Evolutionary conservation across 2,113 vertebrate species (phyloP), one percentile per base, ranked within the genome.

Genomic region (Rhabdornis inornatus): DNA sequence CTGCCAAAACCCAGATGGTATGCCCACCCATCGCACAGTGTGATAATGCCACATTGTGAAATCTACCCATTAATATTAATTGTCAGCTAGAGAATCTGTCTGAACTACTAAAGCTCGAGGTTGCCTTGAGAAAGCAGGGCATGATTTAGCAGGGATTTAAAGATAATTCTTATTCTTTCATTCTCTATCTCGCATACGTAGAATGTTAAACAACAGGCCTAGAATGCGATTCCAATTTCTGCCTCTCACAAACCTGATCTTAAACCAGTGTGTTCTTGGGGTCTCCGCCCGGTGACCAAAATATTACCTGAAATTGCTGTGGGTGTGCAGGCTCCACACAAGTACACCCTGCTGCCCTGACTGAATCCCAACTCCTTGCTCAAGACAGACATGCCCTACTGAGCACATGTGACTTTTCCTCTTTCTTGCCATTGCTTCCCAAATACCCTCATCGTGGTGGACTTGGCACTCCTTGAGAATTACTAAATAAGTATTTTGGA

Each of bases 21-120:
- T 99, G 99, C 98, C 98, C 98, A 98, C 99, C 98, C 99, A 99
- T 99, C 98, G 98, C 98, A 98, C 97, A 96, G 98, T 98, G 98
- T 98, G 99, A 99, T 99, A 99, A 99, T 99, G 98, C 98, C 98
- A 98, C 98, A 97, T 98, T 98, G 98, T 98, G 98, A 99, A 98
- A 99, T 99, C 98, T 99, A 98, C 42, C 98, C 98, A 99, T 98
- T 99, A 99, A 99, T 98, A 98, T 99, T 99, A 99, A 99, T 99
- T 99, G 98, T 98, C 98, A 98, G 98, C 98, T 97, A 98, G 98
- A 98, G 98, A 98, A 98, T 98, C 98, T 98, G 98, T 97, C 98
- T 98, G 98, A 98, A 98, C 98, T 98, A 97, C 97, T 98, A 98
- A 98, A 98, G 98, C 98, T 98, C 96, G 98, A 98, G 98, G 99